These are phyloP conservation scores for Nymphalis io DNA, from an alignment of 1,140 invertebrate genomes.

Conservation along the genomic window DNA sequence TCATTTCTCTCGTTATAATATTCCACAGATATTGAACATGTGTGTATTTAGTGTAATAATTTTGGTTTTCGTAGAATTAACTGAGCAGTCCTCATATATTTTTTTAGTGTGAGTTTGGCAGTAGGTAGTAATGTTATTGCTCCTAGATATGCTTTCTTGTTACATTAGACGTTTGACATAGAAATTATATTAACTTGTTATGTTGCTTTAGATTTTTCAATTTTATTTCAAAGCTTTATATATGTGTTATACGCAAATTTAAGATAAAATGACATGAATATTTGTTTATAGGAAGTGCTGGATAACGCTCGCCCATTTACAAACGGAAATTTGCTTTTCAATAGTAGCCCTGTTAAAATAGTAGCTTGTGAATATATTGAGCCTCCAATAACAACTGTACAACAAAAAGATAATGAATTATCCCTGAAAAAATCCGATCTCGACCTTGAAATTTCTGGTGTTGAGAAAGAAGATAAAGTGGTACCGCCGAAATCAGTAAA, in stretches of 20 bases:
- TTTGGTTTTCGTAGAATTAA: background rate
- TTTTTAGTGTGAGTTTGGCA: background rate
- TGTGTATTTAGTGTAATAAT: background rate
- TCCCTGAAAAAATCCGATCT: constrained; percentile 29
- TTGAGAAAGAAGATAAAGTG: constrained; percentile 35
- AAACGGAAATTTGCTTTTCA: constrained; percentile 71
- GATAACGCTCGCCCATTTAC: constrained; percentile 74
- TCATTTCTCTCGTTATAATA: background rate
- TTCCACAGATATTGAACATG: background rate
- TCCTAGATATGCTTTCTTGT: background rate
- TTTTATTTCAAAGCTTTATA: background rate
- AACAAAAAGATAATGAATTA: constrained; percentile 42
- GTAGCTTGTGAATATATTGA: constrained; percentile 68
- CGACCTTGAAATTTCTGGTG: background rate
- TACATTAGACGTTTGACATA: background rate
- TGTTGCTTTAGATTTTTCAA: background rate
- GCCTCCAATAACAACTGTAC: constrained; percentile 54
- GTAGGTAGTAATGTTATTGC: background rate
- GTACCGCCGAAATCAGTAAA: constrained; percentile 26
- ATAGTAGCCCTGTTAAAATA: constrained; percentile 66
- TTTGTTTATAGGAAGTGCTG: constrained; percentile 66
- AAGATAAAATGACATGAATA: background rate
- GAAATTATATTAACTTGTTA: background rate
- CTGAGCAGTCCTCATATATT: background rate
- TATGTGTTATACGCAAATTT: background rate